Evolutionary conservation across 1,140 invertebrate genomes (phyloP).

Genomic region (Neuroterus valhalla): DNA sequence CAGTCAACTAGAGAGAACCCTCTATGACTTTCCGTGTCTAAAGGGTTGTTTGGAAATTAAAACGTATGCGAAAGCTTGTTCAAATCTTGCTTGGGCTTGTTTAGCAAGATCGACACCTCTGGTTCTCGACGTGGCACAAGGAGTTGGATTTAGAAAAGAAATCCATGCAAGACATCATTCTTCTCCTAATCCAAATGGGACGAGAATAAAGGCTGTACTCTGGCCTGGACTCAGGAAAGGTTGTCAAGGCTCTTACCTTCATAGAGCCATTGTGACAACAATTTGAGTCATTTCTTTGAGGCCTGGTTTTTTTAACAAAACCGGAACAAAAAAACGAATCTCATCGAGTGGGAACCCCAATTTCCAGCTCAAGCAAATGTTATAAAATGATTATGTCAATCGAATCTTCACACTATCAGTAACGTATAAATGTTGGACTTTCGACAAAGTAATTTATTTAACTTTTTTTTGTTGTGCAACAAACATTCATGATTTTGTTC

Average conservation of each 20-base stretch:
- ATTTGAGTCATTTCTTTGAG: background rate
- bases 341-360: no score
- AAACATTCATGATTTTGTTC: no score
- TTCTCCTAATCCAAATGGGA: slow-evolving; percentile 76
- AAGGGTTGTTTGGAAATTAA: slow-evolving; percentile 75
- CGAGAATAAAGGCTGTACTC: slow-evolving; percentile 80
- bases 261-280: slow-evolving; percentile 84
- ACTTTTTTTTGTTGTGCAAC: no score
- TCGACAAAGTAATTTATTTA: no score
- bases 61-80: slow-evolving; percentile 80
- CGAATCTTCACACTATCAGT: no score
- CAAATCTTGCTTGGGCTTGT: slow-evolving; percentile 81
- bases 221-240: slow-evolving; percentile 84
- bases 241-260: slow-evolving; percentile 79
- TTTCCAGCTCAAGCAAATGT: no score
- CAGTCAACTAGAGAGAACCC: slow-evolving; percentile 72
- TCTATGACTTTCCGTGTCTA: slow-evolving; percentile 86
- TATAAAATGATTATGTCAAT: no score
- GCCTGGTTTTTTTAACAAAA: no score
- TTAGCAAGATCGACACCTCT: slow-evolving; percentile 73
- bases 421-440: no score
- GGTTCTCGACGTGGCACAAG: slow-evolving; percentile 60
- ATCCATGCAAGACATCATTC: slow-evolving; percentile 80
- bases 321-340: no score
- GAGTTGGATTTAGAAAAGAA: slow-evolving; percentile 76